Evolutionary conservation across 2,797 vertebrate species (phyloP).

Genomic region (Petrocephalus schoutedeni): DNA sequence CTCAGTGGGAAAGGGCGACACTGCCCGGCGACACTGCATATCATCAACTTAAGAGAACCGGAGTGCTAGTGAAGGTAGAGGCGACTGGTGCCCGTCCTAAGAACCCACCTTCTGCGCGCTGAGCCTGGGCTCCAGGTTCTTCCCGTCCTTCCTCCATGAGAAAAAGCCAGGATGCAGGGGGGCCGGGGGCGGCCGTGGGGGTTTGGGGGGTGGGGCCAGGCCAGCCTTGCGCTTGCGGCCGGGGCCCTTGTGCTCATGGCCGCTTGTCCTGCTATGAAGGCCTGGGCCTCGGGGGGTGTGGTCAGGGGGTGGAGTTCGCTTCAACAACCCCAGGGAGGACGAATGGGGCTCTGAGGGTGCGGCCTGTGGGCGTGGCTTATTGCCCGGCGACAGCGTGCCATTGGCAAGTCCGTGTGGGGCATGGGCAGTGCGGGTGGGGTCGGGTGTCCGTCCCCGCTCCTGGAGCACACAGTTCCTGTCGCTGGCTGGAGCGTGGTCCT

Average conservation of each 20-base stretch:
- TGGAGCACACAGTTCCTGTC: slow-evolving; percentile 78
- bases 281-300: slow-evolving; percentile 53
- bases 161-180: slow-evolving; percentile 64
- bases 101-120: slow-evolving; percentile 76
- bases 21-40: not conserved
- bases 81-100: not conserved
- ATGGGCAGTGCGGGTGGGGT: slow-evolving; percentile 57
- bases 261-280: slow-evolving; percentile 45
- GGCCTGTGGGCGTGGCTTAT: slow-evolving; percentile 60
- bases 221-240: slow-evolving; percentile 78
- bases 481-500: slow-evolving; percentile 62
- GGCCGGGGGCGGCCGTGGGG: slow-evolving; percentile 64
- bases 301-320: slow-evolving; percentile 55
- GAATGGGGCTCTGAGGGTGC: slow-evolving; percentile 56
- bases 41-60: not conserved
- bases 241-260: slow-evolving; percentile 71
- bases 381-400: slow-evolving; percentile 62
- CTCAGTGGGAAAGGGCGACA: not conserved
- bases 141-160: slow-evolving; percentile 76
- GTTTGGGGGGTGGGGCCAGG: slow-evolving; percentile 64
- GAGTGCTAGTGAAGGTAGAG: not conserved
- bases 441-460: slow-evolving; percentile 61
- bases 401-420: slow-evolving; percentile 69
- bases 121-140: slow-evolving; percentile 77
- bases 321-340: slow-evolving; percentile 60